A percentile compares a stretch with the other conserved stretches of the same genome.
phyloP scores from a whole-genome alignment of 2,113 vertebrate genomes.

The Paramormyrops kingsleyae region DNA sequence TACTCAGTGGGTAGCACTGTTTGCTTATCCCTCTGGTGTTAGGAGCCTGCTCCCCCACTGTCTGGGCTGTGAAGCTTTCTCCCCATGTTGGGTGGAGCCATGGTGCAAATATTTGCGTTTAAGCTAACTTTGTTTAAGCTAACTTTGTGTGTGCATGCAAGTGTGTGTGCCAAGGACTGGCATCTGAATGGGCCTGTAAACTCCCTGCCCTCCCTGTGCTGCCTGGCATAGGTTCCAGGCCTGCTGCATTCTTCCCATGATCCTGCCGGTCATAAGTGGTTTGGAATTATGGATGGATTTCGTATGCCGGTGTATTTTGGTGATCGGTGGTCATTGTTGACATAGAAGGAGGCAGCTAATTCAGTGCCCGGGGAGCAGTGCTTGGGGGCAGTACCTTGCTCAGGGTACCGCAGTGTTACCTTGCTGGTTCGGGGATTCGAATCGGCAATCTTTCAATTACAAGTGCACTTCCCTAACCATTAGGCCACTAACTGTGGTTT shows the following conservation, averaged over 20 bases:
- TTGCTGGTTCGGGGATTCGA: too few relatives aligned
- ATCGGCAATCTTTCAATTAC: too few relatives aligned
- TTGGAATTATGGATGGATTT: neutral
- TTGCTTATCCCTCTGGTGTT: neutral
- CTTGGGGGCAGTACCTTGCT: too few relatives aligned
- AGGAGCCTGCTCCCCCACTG: neutral
- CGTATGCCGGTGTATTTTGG: neutral
- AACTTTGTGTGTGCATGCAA: neutral
- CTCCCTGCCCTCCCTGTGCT: neutral
- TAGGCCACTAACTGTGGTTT: neutral
- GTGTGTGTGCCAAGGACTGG: neutral
- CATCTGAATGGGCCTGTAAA: neutral
- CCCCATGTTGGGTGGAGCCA: neutral
- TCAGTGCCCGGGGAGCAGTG: too few relatives aligned
- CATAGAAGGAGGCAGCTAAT: too few relatives aligned
- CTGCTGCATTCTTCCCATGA: neutral
- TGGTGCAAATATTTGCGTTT: neutral
- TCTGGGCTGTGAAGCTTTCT: neutral
- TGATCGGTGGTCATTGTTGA: too few relatives aligned
- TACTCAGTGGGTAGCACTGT: neutral
- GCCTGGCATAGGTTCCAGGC: neutral
- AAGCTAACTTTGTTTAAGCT: neutral
- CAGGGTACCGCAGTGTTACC: too few relatives aligned
- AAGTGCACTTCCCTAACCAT: too few relatives aligned
- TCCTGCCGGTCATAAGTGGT: neutral